Percentiles rank a stretch among this genome's conserved stretches.
Conservation (phyloP, 2,888 invertebrate species). For the Cylindroiulus punctatus region DNA sequence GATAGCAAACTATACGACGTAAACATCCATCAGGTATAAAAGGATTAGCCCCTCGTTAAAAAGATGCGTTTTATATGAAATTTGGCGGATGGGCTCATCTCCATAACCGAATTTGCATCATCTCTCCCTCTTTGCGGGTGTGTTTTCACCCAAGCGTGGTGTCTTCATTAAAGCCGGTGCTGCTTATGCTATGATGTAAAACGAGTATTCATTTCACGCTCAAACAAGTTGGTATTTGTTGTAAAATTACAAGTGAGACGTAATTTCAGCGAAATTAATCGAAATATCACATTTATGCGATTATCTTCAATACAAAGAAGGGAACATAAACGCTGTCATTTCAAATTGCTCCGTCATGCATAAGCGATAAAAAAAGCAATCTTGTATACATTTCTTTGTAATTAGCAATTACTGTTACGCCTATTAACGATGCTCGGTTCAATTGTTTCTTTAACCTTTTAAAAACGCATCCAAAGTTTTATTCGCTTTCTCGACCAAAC, state of each 20-base stretch:
- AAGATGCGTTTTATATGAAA: not conserved
- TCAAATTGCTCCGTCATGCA: not conserved
- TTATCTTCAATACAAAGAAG: not conserved
- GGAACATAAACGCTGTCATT: constrained; percentile 13
- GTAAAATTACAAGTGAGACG: constrained; percentile 29
- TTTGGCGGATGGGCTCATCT: constrained; percentile 29
- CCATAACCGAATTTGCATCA: not conserved
- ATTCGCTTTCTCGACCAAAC: not conserved
- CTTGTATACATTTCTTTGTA: constrained; percentile 6
- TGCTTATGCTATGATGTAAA: not conserved
- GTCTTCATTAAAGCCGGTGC: not conserved
- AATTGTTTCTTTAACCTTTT: not conserved
- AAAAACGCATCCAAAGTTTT: not conserved
- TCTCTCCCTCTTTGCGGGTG: not conserved
- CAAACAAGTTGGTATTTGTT: constrained; percentile 20
- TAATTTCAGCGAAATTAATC: constrained; percentile 31
- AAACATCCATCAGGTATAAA: not conserved
- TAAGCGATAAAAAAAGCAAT: constrained; percentile 20
- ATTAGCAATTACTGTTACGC: constrained; percentile 7
- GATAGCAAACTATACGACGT: not conserved
- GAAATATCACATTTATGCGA: constrained; percentile 23
- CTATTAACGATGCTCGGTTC: not conserved
- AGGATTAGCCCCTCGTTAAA: not conserved
- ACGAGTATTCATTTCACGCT: constrained; percentile 34
- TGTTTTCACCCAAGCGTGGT: constrained; percentile 23